These are phyloP conservation scores for Ormyrus rosae DNA, from an alignment of 2,888 invertebrate genomes.

Conservation along the genomic window DNA sequence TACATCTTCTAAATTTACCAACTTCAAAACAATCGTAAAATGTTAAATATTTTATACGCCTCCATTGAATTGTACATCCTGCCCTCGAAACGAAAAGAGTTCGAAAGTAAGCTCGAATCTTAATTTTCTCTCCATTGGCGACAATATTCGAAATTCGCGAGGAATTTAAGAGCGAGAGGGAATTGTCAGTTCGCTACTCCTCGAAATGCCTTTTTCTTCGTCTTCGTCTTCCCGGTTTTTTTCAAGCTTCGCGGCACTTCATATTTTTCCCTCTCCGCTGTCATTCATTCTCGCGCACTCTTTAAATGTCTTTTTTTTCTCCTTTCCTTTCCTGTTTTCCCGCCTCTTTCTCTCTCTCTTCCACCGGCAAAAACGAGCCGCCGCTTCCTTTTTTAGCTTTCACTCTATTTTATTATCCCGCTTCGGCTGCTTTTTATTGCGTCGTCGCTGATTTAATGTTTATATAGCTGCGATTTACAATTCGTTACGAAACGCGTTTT, in stretches of 20 bases:
- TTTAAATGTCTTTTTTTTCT: slow-evolving; percentile 27
- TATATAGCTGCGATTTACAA: too few species aligned
- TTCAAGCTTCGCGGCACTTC: slow-evolving; percentile 21
- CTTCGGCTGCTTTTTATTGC: too few species aligned
- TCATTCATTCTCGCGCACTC: slow-evolving; percentile 24
- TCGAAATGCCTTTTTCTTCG: not conserved
- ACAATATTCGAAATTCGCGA: slow-evolving; percentile 23
- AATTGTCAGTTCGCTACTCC: not conserved
- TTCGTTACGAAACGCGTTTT: too few species aligned
- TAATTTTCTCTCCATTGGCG: slow-evolving; percentile 10
- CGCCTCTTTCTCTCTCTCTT: not conserved
- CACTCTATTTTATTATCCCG: too few species aligned
- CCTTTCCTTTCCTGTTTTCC: not conserved
- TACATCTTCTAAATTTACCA: too few species aligned
- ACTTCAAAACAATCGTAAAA: too few species aligned
- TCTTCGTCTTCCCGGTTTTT: slow-evolving; percentile 6
- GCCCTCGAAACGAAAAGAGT: too few species aligned
- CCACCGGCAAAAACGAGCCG: too few species aligned
- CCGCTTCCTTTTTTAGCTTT: too few species aligned
- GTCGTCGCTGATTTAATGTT: too few species aligned
- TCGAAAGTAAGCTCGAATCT: not conserved
- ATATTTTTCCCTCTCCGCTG: slow-evolving; percentile 7
- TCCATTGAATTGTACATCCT: too few species aligned
- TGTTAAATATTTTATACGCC: too few species aligned
- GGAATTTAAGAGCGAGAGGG: slow-evolving; percentile 12